Conservation (phyloP, 2,113 vertebrate genomes). For the Taurulus bubalis region DNA sequence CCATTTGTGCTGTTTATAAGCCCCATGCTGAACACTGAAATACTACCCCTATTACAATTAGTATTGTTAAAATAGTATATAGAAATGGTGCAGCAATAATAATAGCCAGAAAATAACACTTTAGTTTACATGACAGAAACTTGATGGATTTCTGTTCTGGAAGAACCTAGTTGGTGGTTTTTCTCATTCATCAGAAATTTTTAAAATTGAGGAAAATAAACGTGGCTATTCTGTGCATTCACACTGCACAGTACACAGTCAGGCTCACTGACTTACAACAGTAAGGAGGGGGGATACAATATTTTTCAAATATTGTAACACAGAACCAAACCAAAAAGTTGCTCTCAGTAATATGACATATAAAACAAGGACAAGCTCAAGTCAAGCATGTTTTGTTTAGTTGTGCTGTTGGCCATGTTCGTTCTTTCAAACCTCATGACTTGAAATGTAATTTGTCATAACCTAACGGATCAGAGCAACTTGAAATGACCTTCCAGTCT, state of each 20-base stretch:
- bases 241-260: background rate
- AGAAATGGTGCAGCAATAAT: background rate
- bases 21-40: background rate
- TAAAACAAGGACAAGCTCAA: background rate
- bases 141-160: background rate
- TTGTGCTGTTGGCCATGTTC: background rate
- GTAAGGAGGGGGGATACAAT: background rate
- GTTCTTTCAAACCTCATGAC: background rate
- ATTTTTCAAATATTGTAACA: conserved; percentile 5
- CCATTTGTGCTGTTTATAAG: background rate
- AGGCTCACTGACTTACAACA: background rate
- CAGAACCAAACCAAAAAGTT: conserved; percentile 8
- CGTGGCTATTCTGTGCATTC: background rate
- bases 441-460: background rate
- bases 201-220: background rate
- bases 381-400: background rate
- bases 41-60: background rate
- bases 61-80: background rate
- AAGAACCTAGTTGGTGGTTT: background rate
- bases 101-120: background rate
- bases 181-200: background rate
- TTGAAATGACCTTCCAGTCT: background rate
- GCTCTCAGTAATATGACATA: background rate
- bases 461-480: background rate
- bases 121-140: background rate